Evolutionary conservation across 2,797 vertebrate species (phyloP).

Genomic region (Spondyliosoma cantharus): DNA sequence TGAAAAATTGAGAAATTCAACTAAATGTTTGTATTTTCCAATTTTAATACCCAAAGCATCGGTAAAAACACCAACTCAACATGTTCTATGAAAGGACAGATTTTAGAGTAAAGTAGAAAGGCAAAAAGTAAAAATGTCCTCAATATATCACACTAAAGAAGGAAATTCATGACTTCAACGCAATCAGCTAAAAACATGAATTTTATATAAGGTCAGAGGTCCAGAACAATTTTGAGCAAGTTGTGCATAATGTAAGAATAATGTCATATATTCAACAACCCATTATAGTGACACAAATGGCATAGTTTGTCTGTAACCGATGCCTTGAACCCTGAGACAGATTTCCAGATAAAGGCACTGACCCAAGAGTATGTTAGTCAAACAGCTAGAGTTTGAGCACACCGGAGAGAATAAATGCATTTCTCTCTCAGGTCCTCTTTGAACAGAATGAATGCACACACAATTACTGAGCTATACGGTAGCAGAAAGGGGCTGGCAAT

Average conservation of each 20-base stretch:
- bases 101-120: not conserved
- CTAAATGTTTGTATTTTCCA: not conserved
- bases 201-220: conserved; percentile 41
- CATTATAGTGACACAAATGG: conserved; percentile 7
- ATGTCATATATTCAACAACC: conserved; percentile 1
- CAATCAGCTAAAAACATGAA: conserved; percentile 15
- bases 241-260: conserved; percentile 39
- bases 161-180: not conserved
- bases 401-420: not conserved
- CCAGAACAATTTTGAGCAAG: not conserved
- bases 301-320: not conserved
- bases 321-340: not conserved
- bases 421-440: not conserved
- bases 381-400: not conserved
- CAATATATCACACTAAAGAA: no score
- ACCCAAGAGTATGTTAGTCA: not conserved
- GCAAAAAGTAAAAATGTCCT: not conserved
- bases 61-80: not conserved
- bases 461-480: not conserved
- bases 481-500: not conserved
- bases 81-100: not conserved
- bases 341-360: not conserved
- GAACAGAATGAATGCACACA: not conserved
- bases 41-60: not conserved
- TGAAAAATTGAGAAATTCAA: not conserved